A percentile compares a stretch with the other conserved stretches of the same genome.
Evolutionary conservation across 2,888 invertebrate genomes (phyloP).

Genomic region (Unio delphinus): DNA sequence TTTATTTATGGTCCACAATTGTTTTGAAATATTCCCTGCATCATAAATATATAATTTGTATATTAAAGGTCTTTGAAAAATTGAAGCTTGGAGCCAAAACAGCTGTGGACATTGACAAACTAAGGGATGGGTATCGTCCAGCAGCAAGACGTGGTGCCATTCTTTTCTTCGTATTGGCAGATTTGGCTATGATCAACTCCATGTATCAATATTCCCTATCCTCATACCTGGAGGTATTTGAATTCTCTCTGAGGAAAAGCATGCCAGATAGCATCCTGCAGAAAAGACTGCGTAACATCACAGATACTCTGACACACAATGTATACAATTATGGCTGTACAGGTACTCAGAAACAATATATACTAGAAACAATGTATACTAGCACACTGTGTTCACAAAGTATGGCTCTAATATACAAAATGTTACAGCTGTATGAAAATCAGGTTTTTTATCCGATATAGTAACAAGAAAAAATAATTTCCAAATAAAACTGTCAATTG

Average conservation of each 20-base stretch:
- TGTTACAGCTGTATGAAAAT: neutral
- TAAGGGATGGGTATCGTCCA: conserved; percentile 88
- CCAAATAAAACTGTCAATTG: too few relatives aligned
- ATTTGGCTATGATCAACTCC: conserved; percentile 88
- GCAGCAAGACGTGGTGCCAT: conserved; percentile 90
- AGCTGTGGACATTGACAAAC: conserved; percentile 84
- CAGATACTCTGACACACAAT: conserved; percentile 87
- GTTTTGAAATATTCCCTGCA: neutral
- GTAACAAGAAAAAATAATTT: too few relatives aligned
- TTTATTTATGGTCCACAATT: neutral
- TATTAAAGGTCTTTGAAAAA: conserved; percentile 79
- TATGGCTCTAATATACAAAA: neutral
- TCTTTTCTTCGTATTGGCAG: conserved; percentile 90
- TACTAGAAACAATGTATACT: neutral
- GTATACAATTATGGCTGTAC: conserved; percentile 94
- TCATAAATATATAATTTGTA: neutral
- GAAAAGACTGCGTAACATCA: conserved; percentile 85
- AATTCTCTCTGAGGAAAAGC: conserved; percentile 85
- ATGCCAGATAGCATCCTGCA: conserved; percentile 84
- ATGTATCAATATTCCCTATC: conserved; percentile 95
- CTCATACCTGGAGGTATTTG: conserved; percentile 88
- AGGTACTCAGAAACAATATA: conserved; percentile 70
- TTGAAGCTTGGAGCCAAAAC: conserved; percentile 84
- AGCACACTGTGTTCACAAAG: neutral
- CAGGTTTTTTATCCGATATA: too few relatives aligned